Evolutionary conservation across 1,140 invertebrate species (phyloP).

Genomic region (Onthophagus taurus): DNA sequence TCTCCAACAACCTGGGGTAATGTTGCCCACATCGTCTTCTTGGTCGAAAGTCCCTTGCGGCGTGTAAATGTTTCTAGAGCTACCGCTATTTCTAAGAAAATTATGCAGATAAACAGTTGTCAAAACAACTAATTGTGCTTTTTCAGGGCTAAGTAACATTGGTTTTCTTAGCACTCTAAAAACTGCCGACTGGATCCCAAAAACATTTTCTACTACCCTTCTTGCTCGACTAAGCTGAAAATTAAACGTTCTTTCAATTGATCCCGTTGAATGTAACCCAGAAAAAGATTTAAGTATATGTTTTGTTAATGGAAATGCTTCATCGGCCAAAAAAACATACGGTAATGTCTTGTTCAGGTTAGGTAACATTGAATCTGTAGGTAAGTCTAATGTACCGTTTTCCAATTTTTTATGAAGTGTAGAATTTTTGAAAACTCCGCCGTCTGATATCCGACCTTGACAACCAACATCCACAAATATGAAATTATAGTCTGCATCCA

Average conservation of each 20-base stretch:
- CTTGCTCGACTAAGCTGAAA: slow-evolving; percentile 33
- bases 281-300: slow-evolving; percentile 37
- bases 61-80: slow-evolving; percentile 9
- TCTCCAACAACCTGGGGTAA: slow-evolving; percentile 9
- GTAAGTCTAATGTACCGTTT: slow-evolving; percentile 10
- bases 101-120: slow-evolving; percentile 13
- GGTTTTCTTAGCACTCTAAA: slow-evolving; percentile 38
- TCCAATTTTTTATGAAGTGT: slow-evolving; percentile 9
- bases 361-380: slow-evolving; percentile 13
- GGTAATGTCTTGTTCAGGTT: slow-evolving; percentile 2
- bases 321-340: slow-evolving; percentile 34
- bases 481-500: slow-evolving; percentile 41
- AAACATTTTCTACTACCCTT: slow-evolving; percentile 43
- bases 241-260: slow-evolving; percentile 35
- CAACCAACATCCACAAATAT: slow-evolving; percentile 36
- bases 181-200: slow-evolving; percentile 41
- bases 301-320: slow-evolving; percentile 39
- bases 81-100: slow-evolving; percentile 15
- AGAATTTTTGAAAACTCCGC: slow-evolving; percentile 19
- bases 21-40: slow-evolving; percentile 5
- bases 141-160: slow-evolving; percentile 28
- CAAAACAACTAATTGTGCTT: slow-evolving; percentile 25
- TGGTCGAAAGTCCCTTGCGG: slow-evolving; percentile 10
- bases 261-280: slow-evolving; percentile 27
- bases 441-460: slow-evolving; percentile 34